phyloP scores from a whole-genome alignment of 2,888 invertebrate species.

The Clitarchus hookeri region DNA sequence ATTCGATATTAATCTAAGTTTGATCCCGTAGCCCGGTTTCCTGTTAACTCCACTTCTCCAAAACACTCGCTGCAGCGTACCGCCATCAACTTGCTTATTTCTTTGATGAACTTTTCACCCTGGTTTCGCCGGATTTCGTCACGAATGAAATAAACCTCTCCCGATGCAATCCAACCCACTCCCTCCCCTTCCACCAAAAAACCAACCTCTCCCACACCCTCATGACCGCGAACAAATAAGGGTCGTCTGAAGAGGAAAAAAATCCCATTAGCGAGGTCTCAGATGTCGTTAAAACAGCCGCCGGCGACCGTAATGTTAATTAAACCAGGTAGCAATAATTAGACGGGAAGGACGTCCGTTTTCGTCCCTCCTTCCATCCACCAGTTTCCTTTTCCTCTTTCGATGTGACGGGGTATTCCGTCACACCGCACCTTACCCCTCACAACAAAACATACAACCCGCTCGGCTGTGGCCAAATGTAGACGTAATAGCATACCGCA shows the following conservation, averaged over 20 bases:
- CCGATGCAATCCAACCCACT: not conserved
- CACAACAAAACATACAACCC: no score
- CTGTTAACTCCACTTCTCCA: no score
- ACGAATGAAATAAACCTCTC: not conserved
- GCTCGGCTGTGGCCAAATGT: no score
- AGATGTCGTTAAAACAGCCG: not conserved
- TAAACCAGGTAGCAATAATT: not conserved
- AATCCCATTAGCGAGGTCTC: conserved; percentile 9
- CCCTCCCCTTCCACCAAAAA: no score
- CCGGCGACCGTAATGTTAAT: not conserved
- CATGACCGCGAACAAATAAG: not conserved
- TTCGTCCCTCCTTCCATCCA: not conserved
- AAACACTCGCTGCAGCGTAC: no score
- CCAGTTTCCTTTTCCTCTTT: not conserved
- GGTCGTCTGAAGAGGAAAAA: not conserved
- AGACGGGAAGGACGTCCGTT: not conserved
- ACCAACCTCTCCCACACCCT: no score
- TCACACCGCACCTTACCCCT: no score
- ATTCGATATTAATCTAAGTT: no score
- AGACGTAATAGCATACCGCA: no score
- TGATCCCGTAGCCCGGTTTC: no score
- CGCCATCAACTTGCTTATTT: not conserved
- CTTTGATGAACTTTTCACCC: not conserved
- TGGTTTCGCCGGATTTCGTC: not conserved
- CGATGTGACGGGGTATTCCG: not conserved